A percentile compares a stretch with the other conserved stretches of the same genome.
phyloP scores from a whole-genome alignment of 2,888 invertebrate genomes.

The Pollenia angustigena region DNA sequence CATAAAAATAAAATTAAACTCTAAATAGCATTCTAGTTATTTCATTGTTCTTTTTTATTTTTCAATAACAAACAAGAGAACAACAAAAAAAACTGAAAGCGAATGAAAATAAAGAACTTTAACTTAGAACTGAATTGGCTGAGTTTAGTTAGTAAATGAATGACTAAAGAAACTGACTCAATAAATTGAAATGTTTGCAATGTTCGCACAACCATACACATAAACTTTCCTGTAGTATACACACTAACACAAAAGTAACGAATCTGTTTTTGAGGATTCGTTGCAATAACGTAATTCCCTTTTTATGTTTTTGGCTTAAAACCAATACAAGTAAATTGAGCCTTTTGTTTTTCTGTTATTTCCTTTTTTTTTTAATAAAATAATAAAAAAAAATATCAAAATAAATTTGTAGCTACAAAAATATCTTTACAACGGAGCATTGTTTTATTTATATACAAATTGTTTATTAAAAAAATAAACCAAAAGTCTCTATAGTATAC shows the following conservation, averaged over 20 bases:
- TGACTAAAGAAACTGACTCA: slow-evolving; percentile 15
- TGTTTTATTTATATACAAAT: not conserved
- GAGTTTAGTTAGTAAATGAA: not conserved
- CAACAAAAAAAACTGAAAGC: not conserved
- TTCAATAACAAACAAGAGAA: slow-evolving; percentile 3
- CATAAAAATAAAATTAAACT: not conserved
- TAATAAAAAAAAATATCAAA: not conserved
- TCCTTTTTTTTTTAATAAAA: not conserved
- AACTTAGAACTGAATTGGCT: slow-evolving; percentile 25
- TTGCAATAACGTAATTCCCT: not conserved
- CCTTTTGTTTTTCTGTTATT: slow-evolving; percentile 35
- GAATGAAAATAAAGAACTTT: slow-evolving; percentile 13
- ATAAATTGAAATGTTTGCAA: slow-evolving; percentile 52
- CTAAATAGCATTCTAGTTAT: not conserved
- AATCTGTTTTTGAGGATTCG: slow-evolving; percentile 9
- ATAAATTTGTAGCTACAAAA: slow-evolving; percentile 2
- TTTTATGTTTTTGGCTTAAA: slow-evolving; percentile 48
- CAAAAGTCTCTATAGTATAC: slow-evolving; percentile 7
- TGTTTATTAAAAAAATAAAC: not conserved
- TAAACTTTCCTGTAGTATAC: not conserved
- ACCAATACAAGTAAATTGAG: slow-evolving; percentile 58
- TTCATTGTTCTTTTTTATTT: slow-evolving; percentile 11
- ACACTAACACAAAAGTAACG: not conserved
- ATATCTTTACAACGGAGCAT: not conserved
- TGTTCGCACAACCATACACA: not conserved